These are phyloP conservation scores for Stomorhina lunata DNA, from an alignment of 2,888 invertebrate species.

Conservation along the genomic window DNA sequence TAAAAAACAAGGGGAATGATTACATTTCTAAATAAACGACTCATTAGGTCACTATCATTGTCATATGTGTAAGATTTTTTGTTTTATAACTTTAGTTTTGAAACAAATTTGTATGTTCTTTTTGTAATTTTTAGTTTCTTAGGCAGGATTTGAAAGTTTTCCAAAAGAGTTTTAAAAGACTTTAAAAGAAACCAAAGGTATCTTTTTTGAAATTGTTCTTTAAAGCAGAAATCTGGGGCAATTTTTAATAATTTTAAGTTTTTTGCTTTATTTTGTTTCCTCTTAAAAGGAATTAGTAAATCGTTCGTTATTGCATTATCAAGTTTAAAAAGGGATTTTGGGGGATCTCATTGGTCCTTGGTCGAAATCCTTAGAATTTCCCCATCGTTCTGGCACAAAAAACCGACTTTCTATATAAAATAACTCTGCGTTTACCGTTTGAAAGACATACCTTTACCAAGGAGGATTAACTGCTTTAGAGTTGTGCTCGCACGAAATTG, in stretches of 20 bases:
- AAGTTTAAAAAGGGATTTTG: too few relatives aligned
- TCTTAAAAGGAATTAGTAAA: too few relatives aligned
- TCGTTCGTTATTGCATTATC: too few relatives aligned
- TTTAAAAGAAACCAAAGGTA: too few relatives aligned
- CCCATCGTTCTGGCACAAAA: too few relatives aligned
- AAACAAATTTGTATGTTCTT: background rate
- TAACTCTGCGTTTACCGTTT: conserved; percentile 94
- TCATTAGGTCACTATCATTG: too few relatives aligned
- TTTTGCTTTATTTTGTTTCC: too few relatives aligned
- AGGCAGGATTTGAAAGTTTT: conserved; percentile 24
- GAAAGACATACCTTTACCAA: conserved; percentile 91
- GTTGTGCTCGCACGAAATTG: conserved; percentile 93
- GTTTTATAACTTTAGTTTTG: conserved; percentile 3
- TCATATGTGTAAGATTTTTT: background rate
- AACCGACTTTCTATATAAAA: conserved; percentile 93
- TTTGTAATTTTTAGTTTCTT: background rate
- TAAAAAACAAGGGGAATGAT: conserved; percentile 73
- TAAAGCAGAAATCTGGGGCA: too few relatives aligned
- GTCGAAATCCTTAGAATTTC: too few relatives aligned
- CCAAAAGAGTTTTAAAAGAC: background rate
- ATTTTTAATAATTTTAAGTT: too few relatives aligned
- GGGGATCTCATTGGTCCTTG: too few relatives aligned
- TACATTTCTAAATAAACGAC: conserved; percentile 7
- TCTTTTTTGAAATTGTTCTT: too few relatives aligned
- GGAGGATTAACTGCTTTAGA: conserved; percentile 95